A percentile compares a stretch with the other conserved stretches of the same genome.
These are phyloP conservation scores for Acutogordius australiensis DNA, from an alignment of 2,888 invertebrate genomes.

Conservation along the genomic window DNA sequence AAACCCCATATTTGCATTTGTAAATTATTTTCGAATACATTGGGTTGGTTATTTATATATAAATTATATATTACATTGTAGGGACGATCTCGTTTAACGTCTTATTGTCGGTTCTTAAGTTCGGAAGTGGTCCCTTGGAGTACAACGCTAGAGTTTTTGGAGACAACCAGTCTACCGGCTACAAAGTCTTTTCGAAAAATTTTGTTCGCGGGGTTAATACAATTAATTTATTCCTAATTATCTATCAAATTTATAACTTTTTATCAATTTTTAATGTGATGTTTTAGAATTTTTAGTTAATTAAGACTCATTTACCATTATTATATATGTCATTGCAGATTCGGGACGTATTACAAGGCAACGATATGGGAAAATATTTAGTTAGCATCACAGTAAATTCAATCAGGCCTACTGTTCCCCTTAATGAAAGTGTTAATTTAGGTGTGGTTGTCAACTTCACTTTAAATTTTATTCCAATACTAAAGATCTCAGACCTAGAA, in stretches of 20 bases:
- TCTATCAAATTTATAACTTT: not conserved
- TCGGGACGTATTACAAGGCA: not conserved
- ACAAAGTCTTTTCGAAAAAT: not conserved
- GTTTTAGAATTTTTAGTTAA: too few relatives aligned
- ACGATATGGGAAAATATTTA: constrained; percentile 2
- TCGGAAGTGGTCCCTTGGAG: not conserved
- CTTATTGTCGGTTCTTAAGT: not conserved
- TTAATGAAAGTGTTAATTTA: not conserved
- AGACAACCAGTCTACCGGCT: not conserved
- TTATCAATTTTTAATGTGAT: too few relatives aligned
- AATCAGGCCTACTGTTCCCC: not conserved
- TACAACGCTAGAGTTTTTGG: not conserved
- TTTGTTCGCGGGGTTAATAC: not conserved
- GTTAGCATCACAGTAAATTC: not conserved
- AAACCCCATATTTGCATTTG: too few relatives aligned
- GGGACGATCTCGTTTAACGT: not conserved
- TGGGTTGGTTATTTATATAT: too few relatives aligned
- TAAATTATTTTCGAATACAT: too few relatives aligned
- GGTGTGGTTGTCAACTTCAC: constrained; percentile 2
- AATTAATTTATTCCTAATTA: not conserved
- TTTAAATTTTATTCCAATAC: not conserved
- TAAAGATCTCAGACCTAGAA: not conserved
- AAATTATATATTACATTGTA: too few relatives aligned
- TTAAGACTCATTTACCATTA: too few relatives aligned
- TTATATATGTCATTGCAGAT: too few relatives aligned